Conservation (phyloP, 2,797 vertebrate genomes). For the Hipposideros larvatus region DNA sequence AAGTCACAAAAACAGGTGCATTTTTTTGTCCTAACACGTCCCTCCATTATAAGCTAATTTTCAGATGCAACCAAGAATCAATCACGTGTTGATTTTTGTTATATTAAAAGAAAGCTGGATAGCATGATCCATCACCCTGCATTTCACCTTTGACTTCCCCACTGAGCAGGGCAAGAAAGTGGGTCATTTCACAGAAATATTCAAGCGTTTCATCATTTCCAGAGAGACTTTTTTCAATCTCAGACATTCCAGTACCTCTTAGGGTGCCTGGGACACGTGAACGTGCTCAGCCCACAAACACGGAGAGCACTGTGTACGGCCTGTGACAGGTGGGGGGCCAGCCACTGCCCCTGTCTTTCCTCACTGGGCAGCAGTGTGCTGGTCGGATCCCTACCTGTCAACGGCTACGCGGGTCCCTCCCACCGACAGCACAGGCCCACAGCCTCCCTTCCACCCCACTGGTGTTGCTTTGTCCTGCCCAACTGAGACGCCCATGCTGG, state of each 20-base stretch:
- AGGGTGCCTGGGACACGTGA: background rate
- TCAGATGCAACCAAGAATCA: background rate
- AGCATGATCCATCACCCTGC: background rate
- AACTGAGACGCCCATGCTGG: background rate
- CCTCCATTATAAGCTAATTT: background rate
- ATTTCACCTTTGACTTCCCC: background rate
- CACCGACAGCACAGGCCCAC: rapidly evolving
- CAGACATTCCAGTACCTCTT: background rate
- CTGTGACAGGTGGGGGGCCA: background rate
- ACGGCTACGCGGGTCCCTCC: rapidly evolving
- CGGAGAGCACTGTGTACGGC: too few species aligned
- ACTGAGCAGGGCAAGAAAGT: background rate
- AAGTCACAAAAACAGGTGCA: too few species aligned
- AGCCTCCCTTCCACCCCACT: background rate
- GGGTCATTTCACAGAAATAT: background rate
- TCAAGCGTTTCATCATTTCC: background rate
- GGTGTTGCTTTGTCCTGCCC: background rate
- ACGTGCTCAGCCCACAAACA: too few species aligned
- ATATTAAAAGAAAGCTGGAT: background rate
- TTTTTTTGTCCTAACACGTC: background rate
- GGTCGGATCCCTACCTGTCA: background rate
- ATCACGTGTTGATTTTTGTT: rapidly evolving
- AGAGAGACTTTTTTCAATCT: background rate
- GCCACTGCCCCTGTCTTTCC: background rate
- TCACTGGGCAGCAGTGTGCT: too few species aligned